Evolutionary conservation across 2,113 vertebrate species (phyloP).

Genomic region (Tricholaema leucomelas): DNA sequence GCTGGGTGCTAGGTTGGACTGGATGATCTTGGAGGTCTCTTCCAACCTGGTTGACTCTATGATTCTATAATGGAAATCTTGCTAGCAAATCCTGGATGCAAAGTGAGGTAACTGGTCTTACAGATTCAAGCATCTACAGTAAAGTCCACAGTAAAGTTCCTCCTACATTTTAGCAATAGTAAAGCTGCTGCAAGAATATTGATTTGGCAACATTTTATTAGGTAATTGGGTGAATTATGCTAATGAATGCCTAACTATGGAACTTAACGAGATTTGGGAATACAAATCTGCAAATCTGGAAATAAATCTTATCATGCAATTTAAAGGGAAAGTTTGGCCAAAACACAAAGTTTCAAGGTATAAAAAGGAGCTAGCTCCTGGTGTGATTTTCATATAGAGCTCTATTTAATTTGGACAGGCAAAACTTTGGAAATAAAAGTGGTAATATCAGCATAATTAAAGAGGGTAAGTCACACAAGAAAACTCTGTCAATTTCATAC

Average conservation of each 20-base stretch:
- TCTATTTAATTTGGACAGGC: neutral
- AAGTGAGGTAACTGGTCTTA: neutral
- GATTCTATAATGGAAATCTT: neutral
- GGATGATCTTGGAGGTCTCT: too few species aligned
- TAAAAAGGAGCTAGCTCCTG: neutral
- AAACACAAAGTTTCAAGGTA: neutral
- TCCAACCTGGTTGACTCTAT: too few species aligned
- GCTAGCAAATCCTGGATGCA: neutral
- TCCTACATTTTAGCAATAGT: neutral
- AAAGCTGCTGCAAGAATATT: neutral
- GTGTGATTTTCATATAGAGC: neutral
- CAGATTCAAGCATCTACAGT: neutral
- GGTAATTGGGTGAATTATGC: slow-evolving; percentile 13
- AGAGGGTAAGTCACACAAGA: neutral
- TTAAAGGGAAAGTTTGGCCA: neutral
- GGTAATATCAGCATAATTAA: neutral
- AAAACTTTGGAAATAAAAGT: slow-evolving; percentile 3
- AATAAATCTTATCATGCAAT: neutral
- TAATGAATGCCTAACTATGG: slow-evolving; percentile 16
- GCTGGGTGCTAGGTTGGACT: too few species aligned
- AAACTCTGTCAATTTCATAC: neutral
- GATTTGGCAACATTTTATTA: slow-evolving; percentile 13
- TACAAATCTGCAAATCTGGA: neutral
- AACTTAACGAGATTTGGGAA: slow-evolving; percentile 15
- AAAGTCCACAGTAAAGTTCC: neutral